These are phyloP conservation scores for Corvus moneduloides DNA, from an alignment of 2,113 vertebrate species.

Conservation along the genomic window DNA sequence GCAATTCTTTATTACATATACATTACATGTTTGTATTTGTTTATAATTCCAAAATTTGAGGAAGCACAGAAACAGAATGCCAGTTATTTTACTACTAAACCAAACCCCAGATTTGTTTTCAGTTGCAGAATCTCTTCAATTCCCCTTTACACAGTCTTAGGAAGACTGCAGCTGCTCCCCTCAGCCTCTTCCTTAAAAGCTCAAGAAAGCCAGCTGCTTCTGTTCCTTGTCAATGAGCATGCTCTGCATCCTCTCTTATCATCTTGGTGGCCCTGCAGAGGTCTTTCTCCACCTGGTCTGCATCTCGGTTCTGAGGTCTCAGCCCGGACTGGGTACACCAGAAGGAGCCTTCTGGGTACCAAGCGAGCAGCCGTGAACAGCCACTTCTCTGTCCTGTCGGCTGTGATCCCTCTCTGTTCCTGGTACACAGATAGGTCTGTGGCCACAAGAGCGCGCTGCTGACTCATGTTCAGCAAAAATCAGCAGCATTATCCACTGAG, in stretches of 20 bases:
- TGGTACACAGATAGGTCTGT: accelerated
- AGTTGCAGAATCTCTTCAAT: neutral
- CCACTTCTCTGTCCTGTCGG: accelerated
- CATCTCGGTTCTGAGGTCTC: neutral
- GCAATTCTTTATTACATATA: neutral
- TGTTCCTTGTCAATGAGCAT: neutral
- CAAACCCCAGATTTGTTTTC: neutral
- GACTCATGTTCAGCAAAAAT: accelerated
- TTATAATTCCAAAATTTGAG: neutral
- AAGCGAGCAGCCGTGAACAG: neutral
- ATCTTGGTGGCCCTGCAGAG: neutral
- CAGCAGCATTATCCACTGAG: neutral
- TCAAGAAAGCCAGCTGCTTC: neutral
- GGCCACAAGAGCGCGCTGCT: neutral
- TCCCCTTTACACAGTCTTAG: neutral
- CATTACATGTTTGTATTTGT: neutral
- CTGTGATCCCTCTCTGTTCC: neutral
- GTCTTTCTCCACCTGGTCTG: neutral
- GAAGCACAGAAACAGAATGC: neutral
- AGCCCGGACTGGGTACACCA: neutral
- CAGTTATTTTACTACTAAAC: neutral
- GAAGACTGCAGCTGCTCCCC: neutral
- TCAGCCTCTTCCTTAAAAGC: neutral
- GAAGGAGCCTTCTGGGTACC: neutral
- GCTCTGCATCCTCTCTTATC: neutral